Base-by-base conservation (phyloP, 1,140 invertebrate genomes). In the Idris sp. region DNA sequence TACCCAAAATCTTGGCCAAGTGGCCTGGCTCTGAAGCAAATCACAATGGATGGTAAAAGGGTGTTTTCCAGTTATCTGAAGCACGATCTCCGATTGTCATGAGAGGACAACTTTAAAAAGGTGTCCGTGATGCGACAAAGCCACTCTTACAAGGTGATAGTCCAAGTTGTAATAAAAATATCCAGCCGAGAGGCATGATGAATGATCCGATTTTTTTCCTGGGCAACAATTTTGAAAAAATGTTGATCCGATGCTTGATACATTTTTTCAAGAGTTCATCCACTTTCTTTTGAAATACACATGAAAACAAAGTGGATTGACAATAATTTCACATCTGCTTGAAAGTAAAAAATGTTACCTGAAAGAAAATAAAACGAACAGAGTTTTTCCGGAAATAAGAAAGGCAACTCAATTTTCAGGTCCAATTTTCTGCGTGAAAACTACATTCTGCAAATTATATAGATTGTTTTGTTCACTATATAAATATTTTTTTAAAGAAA, bases 31-130 rank as follows among this genome's bases (percentile, higher is more conserved):
- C 68, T 41, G 18, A n/a, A 22, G 33, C 25, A 69, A n/a, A n/a
- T n/a, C 30, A 74, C 53, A 72, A 81, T 33, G 54, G 28, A 26
- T n/a, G n/a, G n/a, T n/a, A 65, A 74, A 69, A 64, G 59, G 62
- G 58, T 62, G 58, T 64, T 40, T n/a, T 11, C 15, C 22, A 44
- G 7, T 33, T 80, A 80, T 80, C 79, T 74, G 38, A 65, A 51
- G 74, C 79, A 80, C 76, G 71, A 78, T 80, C 76, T 79, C 49
- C 43, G 44, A 64, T 62, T 68, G 62, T 68, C n/a, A n/a, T n/a
- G n/a, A n/a, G n/a, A n/a, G n/a, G n/a, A n/a, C n/a, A n/a, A n/a
- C n/a, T 51, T 64, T 43, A 43, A 26, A 68, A 68, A 68, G 43
- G 44, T 58, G 26, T 49, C 30, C 25, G 15, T 6, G 8, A 1